A percentile compares a stretch with the other conserved stretches of the same genome.
Evolutionary conservation across 2,888 invertebrate genomes (phyloP).

Genomic region (Hoplodrina blanda): DNA sequence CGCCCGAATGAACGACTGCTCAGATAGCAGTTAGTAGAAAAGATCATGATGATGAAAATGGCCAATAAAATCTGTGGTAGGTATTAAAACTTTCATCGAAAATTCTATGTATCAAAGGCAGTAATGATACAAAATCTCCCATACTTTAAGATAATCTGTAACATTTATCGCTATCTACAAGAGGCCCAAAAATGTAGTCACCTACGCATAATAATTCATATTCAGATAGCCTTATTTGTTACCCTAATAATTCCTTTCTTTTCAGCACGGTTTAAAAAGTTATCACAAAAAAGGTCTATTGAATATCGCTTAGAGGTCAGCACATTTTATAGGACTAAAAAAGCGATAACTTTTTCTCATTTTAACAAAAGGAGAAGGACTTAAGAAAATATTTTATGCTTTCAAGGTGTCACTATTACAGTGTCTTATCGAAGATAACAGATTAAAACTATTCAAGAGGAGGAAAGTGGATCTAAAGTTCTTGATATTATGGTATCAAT

Average conservation of each 20-base stretch:
- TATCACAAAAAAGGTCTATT: slow-evolving; percentile 60
- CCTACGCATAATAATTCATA: slow-evolving; percentile 51
- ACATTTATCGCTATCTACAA: slow-evolving; percentile 41
- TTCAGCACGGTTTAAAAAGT: slow-evolving; percentile 58
- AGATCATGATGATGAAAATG: no score
- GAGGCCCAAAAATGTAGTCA: slow-evolving; percentile 22
- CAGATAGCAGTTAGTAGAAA: no score
- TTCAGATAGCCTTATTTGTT: slow-evolving; percentile 54
- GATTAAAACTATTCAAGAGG: slow-evolving; percentile 58
- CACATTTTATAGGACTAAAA: slow-evolving; percentile 48
- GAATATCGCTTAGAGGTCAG: slow-evolving; percentile 58
- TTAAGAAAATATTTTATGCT: slow-evolving; percentile 53
- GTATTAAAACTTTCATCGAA: no score
- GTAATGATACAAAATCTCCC: slow-evolving; percentile 1
- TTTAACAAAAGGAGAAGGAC: slow-evolving; percentile 39
- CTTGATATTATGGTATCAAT: slow-evolving; percentile 56
- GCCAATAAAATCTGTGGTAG: no score
- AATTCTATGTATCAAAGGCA: not conserved
- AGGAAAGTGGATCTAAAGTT: slow-evolving; percentile 35
- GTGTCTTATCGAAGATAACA: slow-evolving; percentile 43
- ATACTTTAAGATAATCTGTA: slow-evolving; percentile 36
- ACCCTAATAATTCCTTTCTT: slow-evolving; percentile 62
- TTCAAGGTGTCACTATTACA: slow-evolving; percentile 41
- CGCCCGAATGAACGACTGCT: no score
- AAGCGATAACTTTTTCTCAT: slow-evolving; percentile 52